phyloP scores from a whole-genome alignment of 2,888 invertebrate genomes.

The Cryptus viduatorius region DNA sequence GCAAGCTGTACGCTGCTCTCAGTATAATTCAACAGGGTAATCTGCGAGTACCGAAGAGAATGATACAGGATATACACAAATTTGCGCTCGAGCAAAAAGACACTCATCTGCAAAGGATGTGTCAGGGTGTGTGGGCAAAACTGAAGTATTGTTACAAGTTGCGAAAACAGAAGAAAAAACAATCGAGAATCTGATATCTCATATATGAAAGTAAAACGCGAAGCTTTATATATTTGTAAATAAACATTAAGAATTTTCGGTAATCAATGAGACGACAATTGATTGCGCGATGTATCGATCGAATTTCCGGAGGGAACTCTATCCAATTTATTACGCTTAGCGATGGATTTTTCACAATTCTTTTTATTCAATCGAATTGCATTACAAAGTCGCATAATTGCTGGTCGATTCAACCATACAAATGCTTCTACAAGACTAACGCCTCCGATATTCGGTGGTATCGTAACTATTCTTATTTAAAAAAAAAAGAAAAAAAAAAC shows the following conservation, averaged over 20 bases:
- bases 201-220: constrained; percentile 41
- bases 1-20: constrained; percentile 94
- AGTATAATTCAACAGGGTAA: constrained; percentile 94
- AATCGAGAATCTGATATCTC: constrained; percentile 29
- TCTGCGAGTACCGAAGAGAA: constrained; percentile 88
- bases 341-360: constrained; percentile 56
- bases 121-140: constrained; percentile 94
- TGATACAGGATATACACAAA: constrained; percentile 87
- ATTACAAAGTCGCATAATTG: constrained; percentile 47
- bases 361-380: constrained; percentile 48
- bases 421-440: constrained; percentile 47
- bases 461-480: constrained; percentile 26
- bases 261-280: constrained; percentile 9
- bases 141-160: constrained; percentile 87
- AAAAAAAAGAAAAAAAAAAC: constrained; percentile 30
- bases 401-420: constrained; percentile 37
- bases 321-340: background rate
- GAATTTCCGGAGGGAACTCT: background rate
- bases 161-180: constrained; percentile 72
- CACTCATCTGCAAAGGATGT: constrained; percentile 91
- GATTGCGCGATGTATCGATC: background rate
- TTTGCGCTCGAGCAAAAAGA: constrained; percentile 87
- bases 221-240: constrained; percentile 70
- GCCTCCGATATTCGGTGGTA: constrained; percentile 23
- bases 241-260: constrained; percentile 49